Conservation (phyloP, 2,113 vertebrate genomes). For the Spilogale gracilis region DNA sequence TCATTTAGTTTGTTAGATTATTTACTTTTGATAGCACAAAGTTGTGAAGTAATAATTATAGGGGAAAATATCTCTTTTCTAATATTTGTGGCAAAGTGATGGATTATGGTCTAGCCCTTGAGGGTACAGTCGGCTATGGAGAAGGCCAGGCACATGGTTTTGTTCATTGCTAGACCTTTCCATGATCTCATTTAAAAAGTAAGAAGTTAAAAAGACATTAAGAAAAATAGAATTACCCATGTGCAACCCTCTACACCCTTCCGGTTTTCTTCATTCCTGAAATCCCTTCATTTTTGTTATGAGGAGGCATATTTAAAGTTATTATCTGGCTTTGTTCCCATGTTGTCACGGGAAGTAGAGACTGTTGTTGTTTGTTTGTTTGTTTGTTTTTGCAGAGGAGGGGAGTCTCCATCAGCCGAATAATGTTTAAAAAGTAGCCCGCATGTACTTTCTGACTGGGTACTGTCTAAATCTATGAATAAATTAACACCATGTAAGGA, state of each 20-base stretch:
- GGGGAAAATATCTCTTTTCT: background rate
- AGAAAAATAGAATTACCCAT: background rate
- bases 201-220: background rate
- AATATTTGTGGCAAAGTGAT: background rate
- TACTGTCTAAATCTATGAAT: background rate
- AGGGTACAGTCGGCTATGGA: background rate
- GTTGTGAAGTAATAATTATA: background rate
- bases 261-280: background rate
- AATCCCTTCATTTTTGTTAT: background rate
- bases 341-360: background rate
- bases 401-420: background rate
- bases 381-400: background rate
- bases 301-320: background rate
- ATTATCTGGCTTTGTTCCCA: background rate
- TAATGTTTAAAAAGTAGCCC: background rate
- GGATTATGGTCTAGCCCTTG: background rate
- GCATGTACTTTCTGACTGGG: background rate
- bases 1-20: background rate
- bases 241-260: background rate
- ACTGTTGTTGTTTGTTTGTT: background rate
- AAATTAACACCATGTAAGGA: background rate
- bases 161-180: background rate
- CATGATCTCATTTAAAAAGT: background rate
- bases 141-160: background rate
- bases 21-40: conserved; percentile 13